A percentile compares a stretch with the other conserved stretches of the same genome.
Evolutionary conservation across 2,888 invertebrate species (phyloP).

Genomic region (Lapara coniferarum): DNA sequence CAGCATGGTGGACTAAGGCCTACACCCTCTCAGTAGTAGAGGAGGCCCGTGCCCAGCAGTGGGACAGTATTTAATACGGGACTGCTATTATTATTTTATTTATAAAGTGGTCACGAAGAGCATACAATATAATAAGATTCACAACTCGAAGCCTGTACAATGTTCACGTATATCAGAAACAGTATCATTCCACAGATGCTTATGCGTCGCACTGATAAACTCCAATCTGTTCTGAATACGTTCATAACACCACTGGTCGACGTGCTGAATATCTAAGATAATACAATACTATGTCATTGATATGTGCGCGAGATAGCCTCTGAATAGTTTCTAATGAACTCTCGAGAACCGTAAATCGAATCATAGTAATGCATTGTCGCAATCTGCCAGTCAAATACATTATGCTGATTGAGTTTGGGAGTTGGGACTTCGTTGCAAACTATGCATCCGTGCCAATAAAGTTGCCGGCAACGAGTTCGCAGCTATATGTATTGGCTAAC

Average conservation of each 20-base stretch:
- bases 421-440: conserved; percentile 12
- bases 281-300: neutral
- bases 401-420: conserved; percentile 20
- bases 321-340: conserved; percentile 34
- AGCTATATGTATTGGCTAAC: conserved; percentile 19
- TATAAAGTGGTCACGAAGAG: no score
- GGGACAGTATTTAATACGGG: no score
- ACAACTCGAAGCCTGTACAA: no score
- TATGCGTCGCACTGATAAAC: no score
- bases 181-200: no score
- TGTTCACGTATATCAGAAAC: no score
- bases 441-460: conserved; percentile 12
- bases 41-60: no score
- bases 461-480: conserved; percentile 16
- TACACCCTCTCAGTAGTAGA: no score
- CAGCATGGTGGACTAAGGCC: no score
- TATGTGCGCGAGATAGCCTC: conserved; percentile 14
- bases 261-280: neutral
- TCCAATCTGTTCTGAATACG: no score
- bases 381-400: conserved; percentile 31
- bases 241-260: neutral
- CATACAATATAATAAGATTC: no score
- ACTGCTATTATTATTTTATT: no score
- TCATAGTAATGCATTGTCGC: conserved; percentile 43
- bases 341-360: conserved; percentile 35